Conservation (phyloP, 2,113 vertebrate genomes). For the Labeo catla region DNA sequence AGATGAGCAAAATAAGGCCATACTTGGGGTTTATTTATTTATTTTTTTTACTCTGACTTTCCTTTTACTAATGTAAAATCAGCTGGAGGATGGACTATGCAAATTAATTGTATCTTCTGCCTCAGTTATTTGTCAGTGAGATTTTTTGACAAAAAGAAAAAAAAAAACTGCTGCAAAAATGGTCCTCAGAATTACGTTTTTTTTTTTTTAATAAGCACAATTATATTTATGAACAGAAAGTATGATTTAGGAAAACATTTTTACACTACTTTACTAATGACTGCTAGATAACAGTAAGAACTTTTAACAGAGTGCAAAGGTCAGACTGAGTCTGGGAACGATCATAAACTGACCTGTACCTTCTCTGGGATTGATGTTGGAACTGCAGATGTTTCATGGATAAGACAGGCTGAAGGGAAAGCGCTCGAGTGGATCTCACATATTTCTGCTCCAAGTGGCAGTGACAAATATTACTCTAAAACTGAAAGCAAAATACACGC, state of each 20-base stretch:
- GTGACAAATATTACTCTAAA: background rate
- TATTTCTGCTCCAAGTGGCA: background rate
- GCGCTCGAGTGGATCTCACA: conserved; percentile 5
- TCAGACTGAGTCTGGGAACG: background rate
- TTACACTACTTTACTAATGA: too few species aligned
- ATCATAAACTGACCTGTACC: background rate
- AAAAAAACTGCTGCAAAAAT: background rate
- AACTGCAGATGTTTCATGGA: background rate
- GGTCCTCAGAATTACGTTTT: background rate
- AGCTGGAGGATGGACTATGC: background rate
- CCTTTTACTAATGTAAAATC: too few species aligned
- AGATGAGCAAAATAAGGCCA: too few species aligned
- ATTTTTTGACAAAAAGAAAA: background rate
- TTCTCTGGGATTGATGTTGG: background rate
- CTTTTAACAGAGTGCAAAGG: background rate
- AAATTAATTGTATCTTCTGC: too few species aligned
- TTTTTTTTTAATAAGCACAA: background rate
- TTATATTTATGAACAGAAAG: background rate
- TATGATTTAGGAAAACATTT: background rate
- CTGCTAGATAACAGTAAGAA: too few species aligned
- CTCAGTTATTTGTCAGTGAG: too few species aligned
- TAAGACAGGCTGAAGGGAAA: conserved; percentile 28
- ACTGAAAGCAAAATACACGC: too few species aligned
- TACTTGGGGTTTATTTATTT: too few species aligned
- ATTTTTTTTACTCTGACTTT: too few species aligned